Percentiles rank a stretch among this genome's conserved stretches.
Conservation (phyloP, 2,113 vertebrate species). For the Onychostoma macrolepis region DNA sequence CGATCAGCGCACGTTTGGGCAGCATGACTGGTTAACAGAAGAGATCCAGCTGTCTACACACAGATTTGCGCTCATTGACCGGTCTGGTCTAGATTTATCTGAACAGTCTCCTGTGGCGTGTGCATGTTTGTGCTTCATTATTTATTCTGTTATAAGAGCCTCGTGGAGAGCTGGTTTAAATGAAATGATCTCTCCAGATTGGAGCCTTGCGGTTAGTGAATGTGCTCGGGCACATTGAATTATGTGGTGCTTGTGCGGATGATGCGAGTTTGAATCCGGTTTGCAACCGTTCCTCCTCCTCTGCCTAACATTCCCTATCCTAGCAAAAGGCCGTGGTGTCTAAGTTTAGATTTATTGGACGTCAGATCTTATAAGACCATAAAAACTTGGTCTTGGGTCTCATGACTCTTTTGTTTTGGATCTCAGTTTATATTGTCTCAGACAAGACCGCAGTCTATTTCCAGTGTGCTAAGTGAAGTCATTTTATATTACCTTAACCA, state of each 20-base stretch:
- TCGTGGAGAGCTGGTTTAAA: not conserved
- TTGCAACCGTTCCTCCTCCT: not conserved
- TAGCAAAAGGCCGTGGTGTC: not conserved
- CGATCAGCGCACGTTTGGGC: slow-evolving; percentile 37
- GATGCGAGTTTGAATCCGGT: not conserved
- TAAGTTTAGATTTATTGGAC: not conserved
- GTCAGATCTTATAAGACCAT: not conserved
- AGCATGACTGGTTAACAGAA: slow-evolving; percentile 55
- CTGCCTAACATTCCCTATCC: not conserved
- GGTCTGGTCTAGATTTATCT: slow-evolving; percentile 43
- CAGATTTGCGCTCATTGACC: slow-evolving; percentile 50
- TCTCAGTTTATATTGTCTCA: not conserved
- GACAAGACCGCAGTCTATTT: not conserved
- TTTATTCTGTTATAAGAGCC: slow-evolving; percentile 12
- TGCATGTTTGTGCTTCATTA: slow-evolving; percentile 21
- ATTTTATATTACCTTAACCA: not conserved
- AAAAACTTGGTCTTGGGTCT: not conserved
- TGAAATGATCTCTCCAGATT: not conserved
- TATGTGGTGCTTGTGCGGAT: not conserved
- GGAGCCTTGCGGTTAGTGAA: not conserved
- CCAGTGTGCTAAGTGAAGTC: not conserved
- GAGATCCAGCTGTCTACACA: slow-evolving; percentile 52
- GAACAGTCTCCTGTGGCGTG: slow-evolving; percentile 43
- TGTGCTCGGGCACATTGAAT: not conserved
- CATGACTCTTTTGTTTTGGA: not conserved